Conservation (phyloP, 2,113 vertebrate species). For the Romanogobio albipinnatus region DNA sequence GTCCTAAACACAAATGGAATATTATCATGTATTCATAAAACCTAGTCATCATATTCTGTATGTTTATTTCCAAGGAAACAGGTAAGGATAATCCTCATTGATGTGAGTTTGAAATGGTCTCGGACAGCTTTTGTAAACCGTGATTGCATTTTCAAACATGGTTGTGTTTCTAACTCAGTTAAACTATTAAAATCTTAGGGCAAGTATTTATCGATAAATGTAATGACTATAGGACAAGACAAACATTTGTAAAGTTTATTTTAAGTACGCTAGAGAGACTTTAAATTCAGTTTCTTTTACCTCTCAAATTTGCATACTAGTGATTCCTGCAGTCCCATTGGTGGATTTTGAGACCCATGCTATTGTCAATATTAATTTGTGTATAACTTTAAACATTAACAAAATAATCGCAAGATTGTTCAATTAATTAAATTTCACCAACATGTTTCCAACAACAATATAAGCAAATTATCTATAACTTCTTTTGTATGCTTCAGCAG, state of each 20-base stretch:
- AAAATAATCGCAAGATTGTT: too few relatives aligned
- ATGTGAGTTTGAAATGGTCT: fast-evolving
- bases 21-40: slow-evolving; percentile 41
- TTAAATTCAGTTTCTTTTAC: background rate
- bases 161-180: background rate
- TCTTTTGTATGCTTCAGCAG: too few relatives aligned
- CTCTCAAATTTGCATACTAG: too few relatives aligned
- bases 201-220: background rate
- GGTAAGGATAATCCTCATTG: slow-evolving; percentile 36
- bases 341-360: background rate
- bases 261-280: background rate
- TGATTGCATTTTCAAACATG: background rate
- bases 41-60: slow-evolving; percentile 51
- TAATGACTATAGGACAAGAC: background rate
- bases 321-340: background rate
- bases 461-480: too few relatives aligned
- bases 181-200: background rate
- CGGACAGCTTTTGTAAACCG: background rate
- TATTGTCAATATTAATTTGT: background rate
- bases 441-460: too few relatives aligned
- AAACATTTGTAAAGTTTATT: background rate
- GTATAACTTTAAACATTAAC: too few relatives aligned
- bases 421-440: background rate
- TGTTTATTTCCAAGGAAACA: too few relatives aligned
- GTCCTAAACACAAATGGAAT: background rate